Conservation (phyloP, 2,113 vertebrate species). For the Cinclus mexicanus region DNA sequence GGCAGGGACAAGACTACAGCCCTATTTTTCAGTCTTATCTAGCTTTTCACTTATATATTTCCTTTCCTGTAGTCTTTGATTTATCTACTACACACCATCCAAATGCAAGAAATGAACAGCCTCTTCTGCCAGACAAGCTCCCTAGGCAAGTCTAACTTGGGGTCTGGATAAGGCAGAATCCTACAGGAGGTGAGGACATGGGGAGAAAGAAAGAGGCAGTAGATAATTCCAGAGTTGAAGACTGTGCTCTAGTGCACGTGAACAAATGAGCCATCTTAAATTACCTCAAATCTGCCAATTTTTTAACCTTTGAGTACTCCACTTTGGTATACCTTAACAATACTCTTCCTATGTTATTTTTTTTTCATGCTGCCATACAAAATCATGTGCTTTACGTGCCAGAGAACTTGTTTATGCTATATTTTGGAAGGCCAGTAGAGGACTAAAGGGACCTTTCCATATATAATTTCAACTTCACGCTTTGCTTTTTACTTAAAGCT, state of each 20-base stretch:
- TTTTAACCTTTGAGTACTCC: not conserved
- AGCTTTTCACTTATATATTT: not conserved
- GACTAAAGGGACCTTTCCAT: not conserved
- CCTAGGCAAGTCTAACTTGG: not conserved
- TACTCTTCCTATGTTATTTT: not conserved
- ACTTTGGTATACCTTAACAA: not conserved
- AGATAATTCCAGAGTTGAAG: not conserved
- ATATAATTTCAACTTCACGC: not conserved
- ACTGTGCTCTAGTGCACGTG: rapidly evolving
- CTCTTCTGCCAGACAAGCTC: not conserved
- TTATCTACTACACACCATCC: not conserved
- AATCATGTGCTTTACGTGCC: not conserved
- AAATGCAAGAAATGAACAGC: not conserved
- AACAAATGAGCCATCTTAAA: not conserved
- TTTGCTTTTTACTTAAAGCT: not conserved
- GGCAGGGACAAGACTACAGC: not conserved
- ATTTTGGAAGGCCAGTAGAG: not conserved
- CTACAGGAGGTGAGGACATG: not conserved
- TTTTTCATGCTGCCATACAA: not conserved
- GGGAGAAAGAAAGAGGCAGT: not conserved
- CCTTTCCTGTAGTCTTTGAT: not conserved
- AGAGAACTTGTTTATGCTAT: not conserved
- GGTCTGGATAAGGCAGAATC: not conserved
- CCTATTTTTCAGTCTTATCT: constrained; percentile 34
- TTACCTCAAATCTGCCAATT: not conserved